Conservation (phyloP, 2,797 vertebrate species). For the Passerculus sandwichensis region DNA sequence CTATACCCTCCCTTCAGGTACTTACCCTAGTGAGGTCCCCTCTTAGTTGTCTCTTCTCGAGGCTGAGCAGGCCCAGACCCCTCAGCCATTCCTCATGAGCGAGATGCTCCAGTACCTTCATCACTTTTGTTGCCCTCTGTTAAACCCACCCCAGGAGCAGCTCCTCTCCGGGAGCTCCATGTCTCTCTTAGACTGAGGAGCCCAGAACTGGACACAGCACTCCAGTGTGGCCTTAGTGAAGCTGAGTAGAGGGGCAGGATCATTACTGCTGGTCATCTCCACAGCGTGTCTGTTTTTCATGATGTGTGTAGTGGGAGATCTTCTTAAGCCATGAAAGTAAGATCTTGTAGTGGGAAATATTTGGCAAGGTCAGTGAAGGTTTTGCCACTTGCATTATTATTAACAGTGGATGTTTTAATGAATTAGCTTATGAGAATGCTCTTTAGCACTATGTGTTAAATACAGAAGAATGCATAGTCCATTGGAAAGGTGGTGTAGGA, state of each 20-base stretch:
- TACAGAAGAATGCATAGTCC: neutral
- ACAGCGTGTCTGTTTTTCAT: neutral
- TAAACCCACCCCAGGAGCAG: neutral
- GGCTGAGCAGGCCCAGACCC: neutral
- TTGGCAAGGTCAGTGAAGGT: neutral
- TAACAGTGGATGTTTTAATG: neutral
- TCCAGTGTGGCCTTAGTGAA: neutral
- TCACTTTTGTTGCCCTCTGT: neutral
- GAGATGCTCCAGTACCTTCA: neutral
- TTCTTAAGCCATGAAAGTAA: neutral
- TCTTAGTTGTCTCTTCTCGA: fast-evolving
- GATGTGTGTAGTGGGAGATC: neutral
- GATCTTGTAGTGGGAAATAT: neutral
- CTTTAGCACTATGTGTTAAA: neutral
- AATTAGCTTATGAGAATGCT: neutral
- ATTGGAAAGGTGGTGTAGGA: neutral
- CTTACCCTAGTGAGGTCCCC: neutral
- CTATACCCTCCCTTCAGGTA: neutral
- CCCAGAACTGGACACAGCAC: neutral
- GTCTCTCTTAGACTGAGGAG: neutral
- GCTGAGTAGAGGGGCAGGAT: neutral
- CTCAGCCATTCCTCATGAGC: neutral
- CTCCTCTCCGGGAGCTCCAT: neutral
- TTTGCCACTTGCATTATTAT: neutral
- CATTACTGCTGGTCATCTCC: neutral